Conservation (phyloP, 1,140 invertebrate species). For the Drosophila grimshawi region DNA sequence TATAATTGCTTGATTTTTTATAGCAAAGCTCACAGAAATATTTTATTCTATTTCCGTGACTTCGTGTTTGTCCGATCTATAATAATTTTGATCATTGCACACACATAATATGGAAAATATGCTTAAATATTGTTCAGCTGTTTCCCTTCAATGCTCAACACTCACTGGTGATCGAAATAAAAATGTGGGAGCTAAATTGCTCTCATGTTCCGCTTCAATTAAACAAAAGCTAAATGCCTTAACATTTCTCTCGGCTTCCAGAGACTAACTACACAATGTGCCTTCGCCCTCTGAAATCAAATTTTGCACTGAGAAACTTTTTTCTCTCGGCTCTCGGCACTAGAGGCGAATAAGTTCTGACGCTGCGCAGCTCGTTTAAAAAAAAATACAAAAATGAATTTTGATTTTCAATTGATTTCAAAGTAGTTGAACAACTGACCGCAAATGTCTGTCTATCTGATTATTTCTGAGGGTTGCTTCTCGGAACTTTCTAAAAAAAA, state of each 20-base stretch:
- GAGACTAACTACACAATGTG: background rate
- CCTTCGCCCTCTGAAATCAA: constrained; percentile 31
- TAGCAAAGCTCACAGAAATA: too few relatives aligned
- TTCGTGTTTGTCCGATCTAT: too few relatives aligned
- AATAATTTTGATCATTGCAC: background rate
- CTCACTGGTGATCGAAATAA: constrained; percentile 9
- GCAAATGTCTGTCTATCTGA: constrained; percentile 33
- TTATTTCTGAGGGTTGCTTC: constrained; percentile 9
- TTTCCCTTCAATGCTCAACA: constrained; percentile 2
- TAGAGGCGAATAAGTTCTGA: background rate
- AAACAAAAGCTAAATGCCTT: constrained; percentile 29
- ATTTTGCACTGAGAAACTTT: constrained; percentile 43
- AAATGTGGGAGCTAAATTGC: constrained; percentile 17
- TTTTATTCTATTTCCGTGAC: too few relatives aligned
- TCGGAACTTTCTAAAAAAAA: constrained; percentile 21
- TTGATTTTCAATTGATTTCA: constrained; percentile 59
- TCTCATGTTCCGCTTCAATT: constrained; percentile 34
- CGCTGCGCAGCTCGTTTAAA: constrained; percentile 23
- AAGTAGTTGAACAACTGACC: constrained; percentile 30
- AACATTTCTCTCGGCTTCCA: constrained; percentile 16
- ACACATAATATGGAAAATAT: background rate
- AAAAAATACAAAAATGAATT: constrained; percentile 33
- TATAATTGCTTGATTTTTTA: background rate
- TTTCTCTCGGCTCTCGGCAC: constrained; percentile 5
- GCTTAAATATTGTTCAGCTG: background rate